Conservation (phyloP, 2,113 vertebrate species). For the Takifugu flavidus region DNA sequence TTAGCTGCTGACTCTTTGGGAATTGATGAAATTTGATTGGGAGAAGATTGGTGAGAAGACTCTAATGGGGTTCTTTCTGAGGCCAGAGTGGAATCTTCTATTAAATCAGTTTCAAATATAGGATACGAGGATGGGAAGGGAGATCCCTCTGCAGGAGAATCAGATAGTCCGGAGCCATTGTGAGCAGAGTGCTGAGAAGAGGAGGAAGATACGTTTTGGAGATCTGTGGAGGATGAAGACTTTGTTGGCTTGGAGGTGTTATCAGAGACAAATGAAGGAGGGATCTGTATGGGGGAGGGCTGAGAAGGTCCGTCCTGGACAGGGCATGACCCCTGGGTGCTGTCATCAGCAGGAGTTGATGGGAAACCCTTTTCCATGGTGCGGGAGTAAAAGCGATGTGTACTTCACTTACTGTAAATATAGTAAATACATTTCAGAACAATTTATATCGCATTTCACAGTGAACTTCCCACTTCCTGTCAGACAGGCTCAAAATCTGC, state of each 20-base stretch:
- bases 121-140: slow-evolving; percentile 1
- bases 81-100: neutral
- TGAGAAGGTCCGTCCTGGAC: slow-evolving; percentile 16
- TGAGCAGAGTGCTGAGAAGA: slow-evolving; percentile 1
- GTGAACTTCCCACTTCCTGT: neutral
- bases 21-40: slow-evolving; percentile 1
- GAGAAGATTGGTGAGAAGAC: slow-evolving; percentile 1
- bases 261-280: slow-evolving; percentile 17
- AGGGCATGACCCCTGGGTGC: slow-evolving; percentile 23
- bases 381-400: slow-evolving; percentile 6
- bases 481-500: neutral
- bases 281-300: slow-evolving; percentile 18
- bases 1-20: neutral
- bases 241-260: slow-evolving; percentile 1
- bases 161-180: neutral
- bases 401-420: neutral
- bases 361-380: slow-evolving; percentile 42
- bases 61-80: slow-evolving; percentile 14
- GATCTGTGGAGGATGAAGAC: slow-evolving; percentile 13
- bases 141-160: slow-evolving; percentile 1
- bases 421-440: neutral
- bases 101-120: neutral
- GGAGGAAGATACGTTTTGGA: neutral
- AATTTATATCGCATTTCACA: neutral
- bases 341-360: slow-evolving; percentile 22